phyloP scores from a whole-genome alignment of 2,113 vertebrate species.

The Pelecanus crispus region DNA sequence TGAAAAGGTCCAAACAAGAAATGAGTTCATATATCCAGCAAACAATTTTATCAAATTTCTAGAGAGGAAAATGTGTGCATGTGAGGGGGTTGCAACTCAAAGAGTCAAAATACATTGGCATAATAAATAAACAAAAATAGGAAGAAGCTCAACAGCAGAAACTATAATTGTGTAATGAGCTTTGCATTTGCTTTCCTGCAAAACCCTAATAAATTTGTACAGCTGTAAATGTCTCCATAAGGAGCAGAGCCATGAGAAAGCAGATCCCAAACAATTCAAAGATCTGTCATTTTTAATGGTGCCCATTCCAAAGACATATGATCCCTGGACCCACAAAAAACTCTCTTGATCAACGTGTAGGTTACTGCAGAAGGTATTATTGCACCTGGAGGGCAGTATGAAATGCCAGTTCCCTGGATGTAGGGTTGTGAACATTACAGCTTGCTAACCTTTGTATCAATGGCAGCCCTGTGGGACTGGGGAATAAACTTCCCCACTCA shows the following conservation, averaged over 20 bases:
- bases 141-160: slow-evolving; percentile 14
- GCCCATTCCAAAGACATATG: not conserved
- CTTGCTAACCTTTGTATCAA: not conserved
- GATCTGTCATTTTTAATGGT: not conserved
- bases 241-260: not conserved
- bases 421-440: not conserved
- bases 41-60: not conserved
- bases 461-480: not conserved
- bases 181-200: slow-evolving; percentile 25
- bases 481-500: not conserved
- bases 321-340: not conserved
- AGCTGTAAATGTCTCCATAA: not conserved
- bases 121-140: slow-evolving; percentile 26
- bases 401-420: not conserved
- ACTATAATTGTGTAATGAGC: not conserved
- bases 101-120: not conserved
- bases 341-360: not conserved
- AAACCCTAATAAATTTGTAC: not conserved
- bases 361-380: not conserved
- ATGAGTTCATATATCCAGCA: not conserved
- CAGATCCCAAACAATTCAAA: not conserved
- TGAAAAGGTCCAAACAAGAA: not conserved
- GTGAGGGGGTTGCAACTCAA: not conserved
- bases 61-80: not conserved
- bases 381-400: not conserved